Evolutionary conservation across 2,113 vertebrate genomes (phyloP).

Genomic region (Sapayoa aenigma): DNA sequence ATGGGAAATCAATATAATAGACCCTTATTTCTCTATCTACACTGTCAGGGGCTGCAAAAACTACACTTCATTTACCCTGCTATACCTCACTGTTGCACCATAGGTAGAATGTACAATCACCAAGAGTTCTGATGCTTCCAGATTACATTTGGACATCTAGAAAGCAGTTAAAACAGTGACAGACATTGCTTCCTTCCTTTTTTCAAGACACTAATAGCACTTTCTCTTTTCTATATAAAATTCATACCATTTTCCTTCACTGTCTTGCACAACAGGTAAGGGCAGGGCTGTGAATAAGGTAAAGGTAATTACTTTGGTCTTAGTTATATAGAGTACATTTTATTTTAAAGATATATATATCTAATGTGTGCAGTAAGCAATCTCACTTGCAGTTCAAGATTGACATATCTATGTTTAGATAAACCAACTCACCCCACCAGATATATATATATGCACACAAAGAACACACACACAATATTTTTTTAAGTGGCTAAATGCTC

Average conservation of each 20-base stretch:
- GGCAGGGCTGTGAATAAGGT: background rate
- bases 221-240: background rate
- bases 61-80: background rate
- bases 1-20: slow-evolving; percentile 41
- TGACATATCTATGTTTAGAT: background rate
- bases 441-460: background rate
- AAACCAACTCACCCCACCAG: background rate
- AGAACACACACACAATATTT: background rate
- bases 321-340: background rate
- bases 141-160: background rate
- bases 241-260: background rate
- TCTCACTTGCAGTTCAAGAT: background rate
- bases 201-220: background rate
- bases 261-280: background rate
- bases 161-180: background rate
- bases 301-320: background rate
- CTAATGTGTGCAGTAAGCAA: background rate
- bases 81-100: background rate
- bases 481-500: background rate
- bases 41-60: slow-evolving; percentile 22
- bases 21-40: background rate
- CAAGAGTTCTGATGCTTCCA: background rate
- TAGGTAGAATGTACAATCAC: background rate
- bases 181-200: background rate
- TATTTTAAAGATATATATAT: background rate